These are phyloP conservation scores for Buathra laborator DNA, from an alignment of 2,888 invertebrate species.

Conservation along the genomic window DNA sequence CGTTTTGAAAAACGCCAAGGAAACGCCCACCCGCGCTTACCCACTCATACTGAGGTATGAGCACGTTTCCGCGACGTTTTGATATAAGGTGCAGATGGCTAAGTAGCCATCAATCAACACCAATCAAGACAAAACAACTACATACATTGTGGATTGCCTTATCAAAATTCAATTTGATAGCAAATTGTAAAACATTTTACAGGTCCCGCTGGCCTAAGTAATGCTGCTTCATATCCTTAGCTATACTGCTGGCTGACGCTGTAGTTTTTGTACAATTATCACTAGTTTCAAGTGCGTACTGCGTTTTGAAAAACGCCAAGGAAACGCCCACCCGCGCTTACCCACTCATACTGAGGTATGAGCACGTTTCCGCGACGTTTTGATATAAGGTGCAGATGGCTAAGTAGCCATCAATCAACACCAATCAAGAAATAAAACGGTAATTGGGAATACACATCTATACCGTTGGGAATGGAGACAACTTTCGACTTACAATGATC, in stretches of 20 bases:
- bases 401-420: too few relatives aligned
- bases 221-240: neutral
- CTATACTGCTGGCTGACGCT: neutral
- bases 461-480: slow-evolving; percentile 6
- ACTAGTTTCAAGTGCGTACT: neutral
- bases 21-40: neutral
- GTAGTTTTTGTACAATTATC: neutral
- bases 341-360: slow-evolving; percentile 3
- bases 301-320: neutral
- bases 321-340: slow-evolving; percentile 1
- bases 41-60: neutral
- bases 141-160: too few relatives aligned
- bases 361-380: neutral
- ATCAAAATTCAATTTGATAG: too few relatives aligned
- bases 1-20: neutral
- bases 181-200: neutral
- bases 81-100: neutral
- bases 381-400: neutral
- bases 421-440: too few relatives aligned
- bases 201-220: neutral
- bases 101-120: too few relatives aligned
- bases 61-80: neutral
- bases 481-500: slow-evolving; percentile 16
- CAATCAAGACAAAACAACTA: too few relatives aligned
- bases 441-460: neutral